phyloP scores from a whole-genome alignment of 2,888 invertebrate genomes.

The Psylliodes chrysocephalus region DNA sequence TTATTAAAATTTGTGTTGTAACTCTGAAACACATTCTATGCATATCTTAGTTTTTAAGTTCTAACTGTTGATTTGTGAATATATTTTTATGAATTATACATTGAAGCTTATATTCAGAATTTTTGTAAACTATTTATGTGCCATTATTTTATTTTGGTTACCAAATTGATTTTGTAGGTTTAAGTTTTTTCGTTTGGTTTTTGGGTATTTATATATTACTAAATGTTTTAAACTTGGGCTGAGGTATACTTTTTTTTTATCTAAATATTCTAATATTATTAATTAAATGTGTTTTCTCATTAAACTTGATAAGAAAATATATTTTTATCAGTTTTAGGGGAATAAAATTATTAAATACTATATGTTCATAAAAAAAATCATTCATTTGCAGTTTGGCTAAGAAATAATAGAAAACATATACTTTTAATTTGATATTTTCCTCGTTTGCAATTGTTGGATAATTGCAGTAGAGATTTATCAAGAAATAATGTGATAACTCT shows the following conservation, averaged over 20 bases:
- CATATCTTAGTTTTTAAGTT: conserved; percentile 9
- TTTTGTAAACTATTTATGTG: neutral
- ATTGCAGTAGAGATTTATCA: no score
- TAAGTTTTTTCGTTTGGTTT: conserved; percentile 1
- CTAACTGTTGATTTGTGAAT: neutral
- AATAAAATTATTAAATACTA: no score
- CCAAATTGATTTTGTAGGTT: neutral
- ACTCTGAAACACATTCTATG: neutral
- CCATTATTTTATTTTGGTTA: conserved; percentile 2
- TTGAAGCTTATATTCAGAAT: conserved; percentile 4
- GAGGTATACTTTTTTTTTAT: neutral
- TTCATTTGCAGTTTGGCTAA: no score
- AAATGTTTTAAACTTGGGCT: neutral
- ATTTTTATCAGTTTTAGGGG: no score
- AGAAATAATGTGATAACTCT: no score
- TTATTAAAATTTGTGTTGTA: no score
- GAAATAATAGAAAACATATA: no score
- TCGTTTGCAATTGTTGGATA: no score
- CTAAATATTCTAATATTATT: neutral
- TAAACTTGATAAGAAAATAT: neutral
- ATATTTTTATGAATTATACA: neutral
- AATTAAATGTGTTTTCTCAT: neutral
- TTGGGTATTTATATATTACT: conserved; percentile 5
- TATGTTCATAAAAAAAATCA: no score
- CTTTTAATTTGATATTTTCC: no score